phyloP scores from a whole-genome alignment of 1,140 invertebrate genomes.

The Globodera ellingtonae region DNA sequence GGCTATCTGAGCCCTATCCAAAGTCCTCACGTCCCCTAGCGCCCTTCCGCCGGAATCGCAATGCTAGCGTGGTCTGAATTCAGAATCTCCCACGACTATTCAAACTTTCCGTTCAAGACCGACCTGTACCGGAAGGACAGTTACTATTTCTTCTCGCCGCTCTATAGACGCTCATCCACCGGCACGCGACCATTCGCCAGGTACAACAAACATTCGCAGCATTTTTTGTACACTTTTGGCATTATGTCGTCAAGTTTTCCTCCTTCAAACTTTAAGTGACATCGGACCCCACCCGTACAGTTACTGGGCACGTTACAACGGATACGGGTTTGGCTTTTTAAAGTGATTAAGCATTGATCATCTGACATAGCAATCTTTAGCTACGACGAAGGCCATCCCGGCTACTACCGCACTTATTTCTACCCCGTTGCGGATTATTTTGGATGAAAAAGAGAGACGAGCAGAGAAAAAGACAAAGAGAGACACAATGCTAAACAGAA shows the following conservation, averaged over 20 bases:
- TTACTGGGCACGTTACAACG: slow-evolving; percentile 29
- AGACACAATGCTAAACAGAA: neutral
- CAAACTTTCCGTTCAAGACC: neutral
- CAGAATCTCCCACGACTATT: neutral
- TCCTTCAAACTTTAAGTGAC: slow-evolving; percentile 2
- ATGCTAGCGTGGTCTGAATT: slow-evolving; percentile 8
- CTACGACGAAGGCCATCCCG: slow-evolving; percentile 24
- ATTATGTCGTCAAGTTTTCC: neutral
- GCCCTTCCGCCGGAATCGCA: slow-evolving; percentile 16
- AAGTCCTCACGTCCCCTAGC: neutral
- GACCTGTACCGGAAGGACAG: slow-evolving; percentile 18
- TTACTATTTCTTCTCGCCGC: slow-evolving; percentile 21
- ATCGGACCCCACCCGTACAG: slow-evolving; percentile 19
- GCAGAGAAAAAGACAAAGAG: slow-evolving; percentile 12
- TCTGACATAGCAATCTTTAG: neutral
- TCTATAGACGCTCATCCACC: slow-evolving; percentile 10
- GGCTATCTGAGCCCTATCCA: slow-evolving; percentile 22
- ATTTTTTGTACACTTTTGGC: neutral
- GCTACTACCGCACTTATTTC: slow-evolving; percentile 20
- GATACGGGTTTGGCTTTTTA: slow-evolving; percentile 21
- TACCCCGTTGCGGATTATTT: slow-evolving; percentile 29
- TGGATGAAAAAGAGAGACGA: slow-evolving; percentile 22
- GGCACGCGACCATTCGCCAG: slow-evolving; percentile 18
- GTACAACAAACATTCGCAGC: neutral
- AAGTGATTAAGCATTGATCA: neutral